Conservation (phyloP, 1,140 invertebrate species). For the Oedothorax gibbosus region DNA sequence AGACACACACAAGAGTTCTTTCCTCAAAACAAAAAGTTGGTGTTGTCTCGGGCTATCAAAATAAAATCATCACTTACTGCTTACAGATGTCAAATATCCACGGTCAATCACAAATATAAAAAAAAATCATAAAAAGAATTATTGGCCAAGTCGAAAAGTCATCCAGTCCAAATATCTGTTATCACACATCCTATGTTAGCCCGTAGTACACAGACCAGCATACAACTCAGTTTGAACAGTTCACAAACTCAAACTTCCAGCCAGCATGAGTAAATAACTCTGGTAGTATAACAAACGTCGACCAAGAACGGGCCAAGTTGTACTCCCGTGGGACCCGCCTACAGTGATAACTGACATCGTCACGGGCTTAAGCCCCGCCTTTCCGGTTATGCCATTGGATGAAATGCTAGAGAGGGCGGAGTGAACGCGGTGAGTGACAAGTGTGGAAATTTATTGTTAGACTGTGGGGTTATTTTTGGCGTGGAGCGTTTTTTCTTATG, state of each 20-base stretch:
- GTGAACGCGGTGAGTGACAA: neutral
- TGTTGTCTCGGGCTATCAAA: too few species aligned
- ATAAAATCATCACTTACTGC: constrained; percentile 22
- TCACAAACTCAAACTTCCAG: constrained; percentile 41
- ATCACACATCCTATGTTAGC: constrained; percentile 42
- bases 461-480: too few species aligned
- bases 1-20: too few species aligned
- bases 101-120: neutral
- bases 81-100: neutral
- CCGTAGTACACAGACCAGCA: constrained; percentile 23
- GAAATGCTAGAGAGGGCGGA: neutral
- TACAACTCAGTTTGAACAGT: constrained; percentile 32
- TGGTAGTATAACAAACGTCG: constrained; percentile 2
- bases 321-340: constrained; percentile 26
- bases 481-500: too few species aligned
- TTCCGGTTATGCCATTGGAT: neutral
- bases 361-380: neutral
- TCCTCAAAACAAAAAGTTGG: too few species aligned
- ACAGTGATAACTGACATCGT: neutral
- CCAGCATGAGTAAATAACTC: constrained; percentile 31
- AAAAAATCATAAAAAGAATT: constrained; percentile 8
- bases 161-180: constrained; percentile 53
- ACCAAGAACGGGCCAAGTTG: neutral
- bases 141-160: constrained; percentile 46
- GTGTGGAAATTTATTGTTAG: neutral